Evolutionary conservation across 2,797 vertebrate species (phyloP).

Genomic region (Vespertilio murinus): DNA sequence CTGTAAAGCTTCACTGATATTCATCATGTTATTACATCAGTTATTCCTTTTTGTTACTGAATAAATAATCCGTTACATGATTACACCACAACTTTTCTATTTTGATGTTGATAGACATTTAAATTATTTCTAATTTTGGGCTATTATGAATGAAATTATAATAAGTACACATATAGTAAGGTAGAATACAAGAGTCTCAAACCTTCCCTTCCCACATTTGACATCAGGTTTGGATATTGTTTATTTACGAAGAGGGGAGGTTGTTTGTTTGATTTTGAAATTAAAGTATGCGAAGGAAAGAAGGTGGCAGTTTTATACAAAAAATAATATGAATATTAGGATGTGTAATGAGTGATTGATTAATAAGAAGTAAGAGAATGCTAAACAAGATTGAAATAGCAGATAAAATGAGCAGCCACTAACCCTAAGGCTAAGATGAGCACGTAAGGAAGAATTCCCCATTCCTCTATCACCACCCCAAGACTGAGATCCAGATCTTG

Average conservation of each 20-base stretch:
- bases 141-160: too few species aligned
- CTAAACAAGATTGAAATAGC: not conserved
- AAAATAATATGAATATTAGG: not conserved
- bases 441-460: not conserved
- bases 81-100: too few species aligned
- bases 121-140: too few species aligned
- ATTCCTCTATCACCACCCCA: not conserved
- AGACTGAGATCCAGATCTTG: not conserved
- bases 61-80: too few species aligned
- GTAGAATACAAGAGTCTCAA: slow-evolving; percentile 42
- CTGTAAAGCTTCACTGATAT: too few species aligned
- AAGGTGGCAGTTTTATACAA: slow-evolving; percentile 70
- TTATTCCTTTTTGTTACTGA: too few species aligned
- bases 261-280: slow-evolving; percentile 76
- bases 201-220: not conserved
- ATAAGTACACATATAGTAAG: not conserved
- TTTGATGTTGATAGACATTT: too few species aligned
- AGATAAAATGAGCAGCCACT: not conserved
- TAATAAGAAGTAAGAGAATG: not conserved
- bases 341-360: not conserved
- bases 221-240: slow-evolving; percentile 66
- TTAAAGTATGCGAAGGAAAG: slow-evolving; percentile 82
- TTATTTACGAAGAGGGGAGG: slow-evolving; percentile 20
- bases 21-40: too few species aligned
- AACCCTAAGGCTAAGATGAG: not conserved